Conservation (phyloP, 2,888 invertebrate species). For the Lacanobia oleracea region DNA sequence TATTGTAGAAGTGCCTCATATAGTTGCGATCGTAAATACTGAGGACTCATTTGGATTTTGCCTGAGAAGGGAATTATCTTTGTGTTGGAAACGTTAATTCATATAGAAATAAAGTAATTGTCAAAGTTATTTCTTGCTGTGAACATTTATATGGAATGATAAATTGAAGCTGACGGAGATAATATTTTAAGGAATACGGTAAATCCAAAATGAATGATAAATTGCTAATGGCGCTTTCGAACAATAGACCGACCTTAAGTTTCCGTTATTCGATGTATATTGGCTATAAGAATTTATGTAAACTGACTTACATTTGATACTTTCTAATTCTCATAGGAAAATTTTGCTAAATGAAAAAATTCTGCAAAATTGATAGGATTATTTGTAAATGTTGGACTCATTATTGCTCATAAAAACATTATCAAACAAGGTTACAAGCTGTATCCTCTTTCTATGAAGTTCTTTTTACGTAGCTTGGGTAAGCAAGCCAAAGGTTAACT, state of each 20-base stretch:
- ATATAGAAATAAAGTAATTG: conserved; percentile 11
- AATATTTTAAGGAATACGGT: conserved; percentile 20
- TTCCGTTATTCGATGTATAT: background rate
- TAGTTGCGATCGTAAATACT: conserved; percentile 50
- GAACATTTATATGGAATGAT: conserved; percentile 25
- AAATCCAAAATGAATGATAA: conserved; percentile 5
- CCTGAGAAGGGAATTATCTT: conserved; percentile 18
- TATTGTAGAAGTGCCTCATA: conserved; percentile 58
- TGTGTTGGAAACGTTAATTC: conserved; percentile 17
- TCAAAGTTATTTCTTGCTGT: conserved; percentile 4
- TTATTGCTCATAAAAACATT: too few relatives aligned
- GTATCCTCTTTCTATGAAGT: too few relatives aligned
- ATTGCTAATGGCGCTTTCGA: conserved; percentile 16
- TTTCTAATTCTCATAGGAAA: background rate
- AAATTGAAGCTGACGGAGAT: conserved; percentile 29
- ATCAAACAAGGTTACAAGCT: too few relatives aligned
- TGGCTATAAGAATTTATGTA: background rate
- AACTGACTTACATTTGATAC: conserved; percentile 1
- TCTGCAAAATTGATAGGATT: background rate
- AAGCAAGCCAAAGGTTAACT: too few relatives aligned
- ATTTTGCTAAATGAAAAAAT: background rate
- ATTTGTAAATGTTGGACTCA: background rate
- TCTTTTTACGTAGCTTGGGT: too few relatives aligned
- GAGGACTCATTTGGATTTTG: conserved; percentile 33
- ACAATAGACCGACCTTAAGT: conserved; percentile 12